Base-by-base conservation (phyloP, 2,797 vertebrate genomes). In the Premnoplex brunnescens region DNA sequence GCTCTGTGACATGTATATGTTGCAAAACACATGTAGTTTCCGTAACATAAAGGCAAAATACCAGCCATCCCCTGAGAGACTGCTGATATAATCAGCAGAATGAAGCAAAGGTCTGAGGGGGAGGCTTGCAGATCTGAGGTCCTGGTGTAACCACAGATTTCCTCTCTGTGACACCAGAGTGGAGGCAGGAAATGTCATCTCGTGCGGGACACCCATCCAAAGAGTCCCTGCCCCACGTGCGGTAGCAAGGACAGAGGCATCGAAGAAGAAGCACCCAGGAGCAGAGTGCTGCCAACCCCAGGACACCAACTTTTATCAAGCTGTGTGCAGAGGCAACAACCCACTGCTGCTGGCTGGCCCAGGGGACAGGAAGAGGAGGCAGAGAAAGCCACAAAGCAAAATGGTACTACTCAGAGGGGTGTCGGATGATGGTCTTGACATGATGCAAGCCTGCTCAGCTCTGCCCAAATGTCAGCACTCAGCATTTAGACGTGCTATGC, bases 321-420 rank as follows among this genome's bases (percentile, higher is more conserved):
- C 18, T 36, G 4, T 41, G n/a, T 54, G 32, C 39, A 78, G 43
- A 78, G 12, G 37, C 1, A 2, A 41, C 26, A 55, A 1, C 30
- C 32, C 71, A 1, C 48, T 9, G 1, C 73, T 74, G 48, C 60
- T 63, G n/a, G n/a, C n/a, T 59, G 32, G 36, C 51, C 36, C 1
- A 5, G 48, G 41, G 2, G 41, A 13, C 24, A 39, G 59, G 43
- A 88, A 90, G 37, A 80, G 2, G 7, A 62, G 23, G 41, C 64
- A 88, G 43, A 92, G 41, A 83, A 93, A 96, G 41, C 75, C 92
- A 88, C 82, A 93, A 58, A 89, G 24, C 21, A 71, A 72, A 75
- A 34, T 8, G 5, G 20, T 44, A 18, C 17, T 73, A 55, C 67
- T 82, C 74, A 62, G 81, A 55, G n/a, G 22, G 74, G 36, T 24